phyloP scores from a whole-genome alignment of 1,140 invertebrate genomes.

The Homarus americanus region DNA sequence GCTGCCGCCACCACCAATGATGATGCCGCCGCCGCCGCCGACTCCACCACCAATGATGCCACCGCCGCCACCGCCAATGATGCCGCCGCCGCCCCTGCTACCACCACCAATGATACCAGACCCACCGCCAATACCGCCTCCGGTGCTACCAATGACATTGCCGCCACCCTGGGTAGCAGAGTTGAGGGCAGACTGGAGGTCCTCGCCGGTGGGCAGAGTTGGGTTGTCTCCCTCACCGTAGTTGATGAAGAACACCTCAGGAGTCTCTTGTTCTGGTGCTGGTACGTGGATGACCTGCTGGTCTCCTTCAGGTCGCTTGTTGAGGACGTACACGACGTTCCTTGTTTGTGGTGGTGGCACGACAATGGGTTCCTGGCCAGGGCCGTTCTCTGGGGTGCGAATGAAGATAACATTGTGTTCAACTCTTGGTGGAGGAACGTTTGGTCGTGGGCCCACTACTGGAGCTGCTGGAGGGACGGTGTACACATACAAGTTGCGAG shows the following conservation, averaged over 20 bases:
- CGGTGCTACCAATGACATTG: conserved; percentile 17
- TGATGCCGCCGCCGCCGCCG: neutral
- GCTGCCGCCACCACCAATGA: neutral
- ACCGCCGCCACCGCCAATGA: no score
- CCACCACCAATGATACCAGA: no score
- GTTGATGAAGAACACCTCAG: conserved; percentile 52
- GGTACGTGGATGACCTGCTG: conserved; percentile 34
- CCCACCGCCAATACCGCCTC: no score
- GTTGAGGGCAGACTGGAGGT: conserved; percentile 37
- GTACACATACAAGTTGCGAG: conserved; percentile 23
- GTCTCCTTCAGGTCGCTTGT: conserved; percentile 13
- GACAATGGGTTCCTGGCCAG: conserved; percentile 2
- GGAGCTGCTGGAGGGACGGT: neutral
- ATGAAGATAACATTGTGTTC: conserved; percentile 39
- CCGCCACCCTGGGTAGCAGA: conserved; percentile 36
- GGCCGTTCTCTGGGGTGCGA: conserved; percentile 6
- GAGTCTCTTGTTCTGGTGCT: neutral
- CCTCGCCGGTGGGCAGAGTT: conserved; percentile 31
- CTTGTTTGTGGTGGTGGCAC: conserved; percentile 36
- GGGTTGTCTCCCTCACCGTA: conserved; percentile 44
- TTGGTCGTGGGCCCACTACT: conserved; percentile 7
- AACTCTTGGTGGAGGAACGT: conserved; percentile 22
- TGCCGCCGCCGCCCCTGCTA: no score
- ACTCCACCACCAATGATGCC: neutral
- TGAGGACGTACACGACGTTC: conserved; percentile 47